These are phyloP conservation scores for Drosophila pectinifera DNA, from an alignment of 1,140 invertebrate genomes.

Conservation along the genomic window DNA sequence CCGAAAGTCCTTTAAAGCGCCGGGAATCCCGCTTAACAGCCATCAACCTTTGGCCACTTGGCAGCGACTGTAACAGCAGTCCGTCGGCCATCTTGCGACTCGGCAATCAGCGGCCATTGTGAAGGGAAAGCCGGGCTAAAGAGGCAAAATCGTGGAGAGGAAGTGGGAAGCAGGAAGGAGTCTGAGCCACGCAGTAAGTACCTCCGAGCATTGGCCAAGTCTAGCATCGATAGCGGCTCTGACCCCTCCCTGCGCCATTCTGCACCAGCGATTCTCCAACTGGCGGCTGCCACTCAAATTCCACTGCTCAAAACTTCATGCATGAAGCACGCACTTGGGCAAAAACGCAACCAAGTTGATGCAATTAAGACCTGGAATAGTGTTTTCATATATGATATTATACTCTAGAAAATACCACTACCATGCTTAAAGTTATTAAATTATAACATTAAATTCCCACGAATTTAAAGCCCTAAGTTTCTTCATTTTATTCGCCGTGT, in stretches of 20 bases:
- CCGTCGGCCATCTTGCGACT: slow-evolving; percentile 25
- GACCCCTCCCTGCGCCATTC: slow-evolving; percentile 16
- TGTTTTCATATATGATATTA: not conserved
- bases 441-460: not conserved
- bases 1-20: slow-evolving; percentile 23
- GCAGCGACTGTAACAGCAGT: slow-evolving; percentile 8
- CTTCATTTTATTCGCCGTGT: slow-evolving; percentile 11
- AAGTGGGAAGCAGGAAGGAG: slow-evolving; percentile 17
- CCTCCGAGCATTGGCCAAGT: slow-evolving; percentile 54
- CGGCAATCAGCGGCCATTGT: slow-evolving; percentile 74
- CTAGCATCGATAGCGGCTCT: slow-evolving; percentile 50
- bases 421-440: not conserved
- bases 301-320: slow-evolving; percentile 53
- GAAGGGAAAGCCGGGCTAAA: slow-evolving; percentile 17
- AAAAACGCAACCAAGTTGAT: slow-evolving; percentile 1
- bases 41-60: slow-evolving; percentile 37
- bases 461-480: no score
- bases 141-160: slow-evolving; percentile 2
- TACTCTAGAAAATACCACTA: accelerated
- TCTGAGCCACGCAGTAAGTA: slow-evolving; percentile 40
- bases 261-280: slow-evolving; percentile 24
- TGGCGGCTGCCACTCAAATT: slow-evolving; percentile 58
- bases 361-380: not conserved
- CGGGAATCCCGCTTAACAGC: slow-evolving; percentile 19
- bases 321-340: slow-evolving; percentile 57